Evolutionary conservation across 1,140 invertebrate species (phyloP).

Genomic region (Brachionus paranguensis): DNA sequence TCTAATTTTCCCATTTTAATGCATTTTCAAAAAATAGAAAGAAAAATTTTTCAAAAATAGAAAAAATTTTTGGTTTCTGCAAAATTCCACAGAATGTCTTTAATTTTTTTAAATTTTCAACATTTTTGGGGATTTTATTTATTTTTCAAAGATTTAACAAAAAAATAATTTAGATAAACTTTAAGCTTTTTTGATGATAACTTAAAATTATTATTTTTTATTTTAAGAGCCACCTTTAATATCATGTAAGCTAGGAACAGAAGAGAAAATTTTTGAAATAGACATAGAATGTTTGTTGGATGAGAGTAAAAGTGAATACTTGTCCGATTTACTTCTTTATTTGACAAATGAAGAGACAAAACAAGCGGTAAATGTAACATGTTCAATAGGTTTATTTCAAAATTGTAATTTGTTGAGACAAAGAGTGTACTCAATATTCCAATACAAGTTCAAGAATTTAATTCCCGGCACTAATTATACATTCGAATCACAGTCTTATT

Average conservation of each 20-base stretch:
- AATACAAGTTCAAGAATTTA: not conserved
- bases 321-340: not conserved
- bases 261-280: not conserved
- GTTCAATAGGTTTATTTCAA: not conserved
- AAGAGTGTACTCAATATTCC: not conserved
- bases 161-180: too few relatives aligned
- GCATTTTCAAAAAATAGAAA: too few relatives aligned
- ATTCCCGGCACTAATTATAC: not conserved
- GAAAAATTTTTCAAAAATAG: too few relatives aligned
- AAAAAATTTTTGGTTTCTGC: too few relatives aligned
- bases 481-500: not conserved
- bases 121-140: too few relatives aligned
- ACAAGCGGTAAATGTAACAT: not conserved
- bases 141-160: too few relatives aligned
- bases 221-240: not conserved
- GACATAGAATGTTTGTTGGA: not conserved
- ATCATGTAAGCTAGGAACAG: not conserved
- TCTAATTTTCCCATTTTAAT: too few relatives aligned
- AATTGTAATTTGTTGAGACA: not conserved
- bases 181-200: too few relatives aligned
- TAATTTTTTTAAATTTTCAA: too few relatives aligned
- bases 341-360: not conserved
- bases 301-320: not conserved
- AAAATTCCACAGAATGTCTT: too few relatives aligned
- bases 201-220: not conserved